Conservation (phyloP, 2,888 invertebrate species). For the Perithous albicinctus region DNA sequence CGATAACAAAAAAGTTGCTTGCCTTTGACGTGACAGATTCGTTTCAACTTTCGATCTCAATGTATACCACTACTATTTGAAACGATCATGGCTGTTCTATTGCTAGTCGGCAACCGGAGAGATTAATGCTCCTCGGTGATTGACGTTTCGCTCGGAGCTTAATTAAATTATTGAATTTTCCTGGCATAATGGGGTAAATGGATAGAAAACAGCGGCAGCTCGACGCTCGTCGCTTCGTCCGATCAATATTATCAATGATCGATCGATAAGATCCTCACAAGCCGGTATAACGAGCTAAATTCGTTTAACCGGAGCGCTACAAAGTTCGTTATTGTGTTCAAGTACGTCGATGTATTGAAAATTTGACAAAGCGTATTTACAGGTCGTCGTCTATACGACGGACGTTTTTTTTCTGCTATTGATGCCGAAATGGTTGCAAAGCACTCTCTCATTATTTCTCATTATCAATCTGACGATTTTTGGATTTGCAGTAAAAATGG, state of each 20-base stretch:
- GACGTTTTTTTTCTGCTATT: too few relatives aligned
- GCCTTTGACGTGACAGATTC: background rate
- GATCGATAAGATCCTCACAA: constrained; percentile 12
- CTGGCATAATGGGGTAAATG: constrained; percentile 12
- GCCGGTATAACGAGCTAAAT: background rate
- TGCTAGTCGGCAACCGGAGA: background rate
- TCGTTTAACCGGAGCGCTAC: background rate
- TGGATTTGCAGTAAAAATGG: too few relatives aligned
- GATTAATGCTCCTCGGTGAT: constrained; percentile 46
- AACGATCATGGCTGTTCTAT: background rate
- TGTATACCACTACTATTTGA: background rate
- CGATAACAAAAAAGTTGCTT: background rate
- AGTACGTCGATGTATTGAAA: background rate
- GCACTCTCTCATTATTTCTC: too few relatives aligned
- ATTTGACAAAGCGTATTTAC: background rate
- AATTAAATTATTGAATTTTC: constrained; percentile 62
- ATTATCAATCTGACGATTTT: too few relatives aligned
- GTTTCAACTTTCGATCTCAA: background rate
- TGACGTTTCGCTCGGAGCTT: constrained; percentile 55
- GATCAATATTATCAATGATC: constrained; percentile 1
- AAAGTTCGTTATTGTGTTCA: constrained; percentile 2
- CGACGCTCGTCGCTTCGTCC: background rate
- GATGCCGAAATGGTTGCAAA: too few relatives aligned
- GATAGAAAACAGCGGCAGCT: constrained; percentile 1
- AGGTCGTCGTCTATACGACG: background rate